A percentile compares a stretch with the other conserved stretches of the same genome.
These are phyloP conservation scores for Lophotis ruficrista DNA, from an alignment of 2,113 vertebrate species.

Conservation along the genomic window DNA sequence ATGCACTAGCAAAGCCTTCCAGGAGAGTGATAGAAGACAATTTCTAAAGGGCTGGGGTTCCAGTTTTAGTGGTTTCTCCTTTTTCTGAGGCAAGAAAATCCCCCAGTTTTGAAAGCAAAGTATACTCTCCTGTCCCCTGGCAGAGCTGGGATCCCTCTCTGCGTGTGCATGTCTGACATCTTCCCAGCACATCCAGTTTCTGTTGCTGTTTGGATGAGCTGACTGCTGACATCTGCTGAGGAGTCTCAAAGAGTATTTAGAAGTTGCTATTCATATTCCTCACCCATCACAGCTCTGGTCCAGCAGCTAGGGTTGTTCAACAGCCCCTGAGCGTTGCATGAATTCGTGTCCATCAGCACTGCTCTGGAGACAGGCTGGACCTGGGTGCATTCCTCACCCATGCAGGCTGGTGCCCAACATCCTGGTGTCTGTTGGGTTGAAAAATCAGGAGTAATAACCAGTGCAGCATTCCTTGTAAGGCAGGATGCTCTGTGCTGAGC, in stretches of 20 bases:
- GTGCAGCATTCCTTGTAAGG: not conserved
- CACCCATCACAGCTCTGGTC: not conserved
- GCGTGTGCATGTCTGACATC: accelerated
- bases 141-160: not conserved
- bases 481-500: not conserved
- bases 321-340: not conserved
- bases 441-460: not conserved
- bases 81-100: not conserved
- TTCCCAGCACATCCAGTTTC: not conserved
- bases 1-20: not conserved
- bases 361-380: not conserved
- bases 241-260: not conserved
- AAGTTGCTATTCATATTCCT: not conserved
- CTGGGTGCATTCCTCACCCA: not conserved
- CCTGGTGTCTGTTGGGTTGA: too few relatives aligned
- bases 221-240: not conserved
- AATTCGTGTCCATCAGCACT: not conserved
- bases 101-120: not conserved
- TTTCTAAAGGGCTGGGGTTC: not conserved
- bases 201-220: not conserved
- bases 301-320: not conserved
- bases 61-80: not conserved
- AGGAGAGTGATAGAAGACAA: not conserved
- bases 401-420: accelerated
- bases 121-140: not conserved